Evolutionary conservation across 2,113 vertebrate genomes (phyloP), one percentile per base, ranked within the genome.

Genomic region (Bagarius yarrelli): DNA sequence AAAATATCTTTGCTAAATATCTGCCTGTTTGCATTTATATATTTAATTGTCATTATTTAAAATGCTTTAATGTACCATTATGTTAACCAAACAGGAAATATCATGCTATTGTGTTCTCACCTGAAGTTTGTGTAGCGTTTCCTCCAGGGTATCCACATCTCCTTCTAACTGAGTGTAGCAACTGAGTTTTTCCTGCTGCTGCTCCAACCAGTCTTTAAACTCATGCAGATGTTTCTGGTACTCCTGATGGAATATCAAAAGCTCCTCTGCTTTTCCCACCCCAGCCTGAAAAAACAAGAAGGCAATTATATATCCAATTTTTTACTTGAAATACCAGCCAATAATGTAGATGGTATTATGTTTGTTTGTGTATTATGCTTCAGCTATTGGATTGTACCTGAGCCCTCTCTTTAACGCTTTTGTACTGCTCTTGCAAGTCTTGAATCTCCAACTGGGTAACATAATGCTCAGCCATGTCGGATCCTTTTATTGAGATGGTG

Each of bases 131-230:
- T 87, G 89, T 69, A 98, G 87, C 0, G 92, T 94, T 74, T 91
- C 88, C 85, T 99, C 96, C 14, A 96, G 93, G n/a, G 92, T 91
- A 16, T 94, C 92, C 4, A 91, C 83, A 5, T 95, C 94, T 40
- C 95, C 96, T 80, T 95, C 94, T 69, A 95, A 91, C 83, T 94
- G 93, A 2, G 92, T 81, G 74, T 74, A 90, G 25, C 82, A 92
- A 19, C 89, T 91, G 57, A 99, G 93, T 57, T 91, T 94, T 64
- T 96, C 95, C 86, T 95, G 95, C 80, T 99, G 95, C 83, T 95
- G 94, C 77, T 94, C 94, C 87, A 99, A 84, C 97, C 97, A 99
- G 75, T 92, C 89, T 88, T 98, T 97, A 92, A 99, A 98, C n/a
- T 91, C 88, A 73, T 97, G 95, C 27, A 99, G 83, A 23, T 93